Evolutionary conservation across 2,888 invertebrate species (phyloP).

Genomic region (Dolichopus griseipennis): DNA sequence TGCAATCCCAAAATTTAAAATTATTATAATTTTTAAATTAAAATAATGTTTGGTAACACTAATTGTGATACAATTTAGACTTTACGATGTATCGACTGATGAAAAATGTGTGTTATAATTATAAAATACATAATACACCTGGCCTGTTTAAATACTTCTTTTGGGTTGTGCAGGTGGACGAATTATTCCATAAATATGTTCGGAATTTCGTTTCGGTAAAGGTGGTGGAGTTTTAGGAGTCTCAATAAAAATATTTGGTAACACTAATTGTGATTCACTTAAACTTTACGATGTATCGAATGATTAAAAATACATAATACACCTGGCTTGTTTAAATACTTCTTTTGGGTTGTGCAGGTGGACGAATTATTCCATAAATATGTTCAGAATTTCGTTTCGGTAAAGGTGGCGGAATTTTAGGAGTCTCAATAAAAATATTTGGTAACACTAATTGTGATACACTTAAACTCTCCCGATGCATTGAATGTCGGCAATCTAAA

Average conservation of each 20-base stretch:
- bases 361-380: conserved; percentile 1
- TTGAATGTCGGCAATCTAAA: neutral
- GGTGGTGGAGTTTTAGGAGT: neutral
- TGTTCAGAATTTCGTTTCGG: conserved; percentile 1
- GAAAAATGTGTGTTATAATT: no score
- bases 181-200: conserved; percentile 9
- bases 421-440: neutral
- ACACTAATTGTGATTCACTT: no score
- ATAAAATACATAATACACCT: no score
- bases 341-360: neutral
- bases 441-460: neutral
- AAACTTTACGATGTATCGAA: no score
- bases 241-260: no score
- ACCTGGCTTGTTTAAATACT: neutral
- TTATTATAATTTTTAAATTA: no score
- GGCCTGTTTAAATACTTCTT: neutral
- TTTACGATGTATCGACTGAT: no score
- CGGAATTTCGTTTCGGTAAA: neutral
- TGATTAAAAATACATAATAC: no score
- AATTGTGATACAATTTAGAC: no score
- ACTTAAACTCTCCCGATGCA: neutral
- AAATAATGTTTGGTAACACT: no score
- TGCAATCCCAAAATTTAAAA: no score
- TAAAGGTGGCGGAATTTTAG: neutral
- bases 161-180: neutral